These are phyloP conservation scores for Mellilla xanthometata DNA, from an alignment of 2,888 invertebrate species.

Conservation along the genomic window DNA sequence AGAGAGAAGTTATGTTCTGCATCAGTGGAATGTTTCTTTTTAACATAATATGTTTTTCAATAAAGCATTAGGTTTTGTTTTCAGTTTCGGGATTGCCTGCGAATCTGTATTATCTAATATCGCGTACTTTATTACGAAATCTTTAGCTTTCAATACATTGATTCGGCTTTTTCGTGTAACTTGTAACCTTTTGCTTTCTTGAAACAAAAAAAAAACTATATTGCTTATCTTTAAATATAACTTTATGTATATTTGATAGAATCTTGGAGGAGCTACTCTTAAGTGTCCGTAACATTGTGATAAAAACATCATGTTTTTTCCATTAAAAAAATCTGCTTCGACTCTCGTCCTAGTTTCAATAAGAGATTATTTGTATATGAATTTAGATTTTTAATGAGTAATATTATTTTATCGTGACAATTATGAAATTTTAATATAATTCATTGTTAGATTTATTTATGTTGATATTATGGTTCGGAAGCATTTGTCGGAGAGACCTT, in stretches of 20 bases:
- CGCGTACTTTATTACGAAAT: no score
- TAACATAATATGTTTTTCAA: conserved; percentile 63
- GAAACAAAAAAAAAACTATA: conserved; percentile 48
- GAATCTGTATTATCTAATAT: no score
- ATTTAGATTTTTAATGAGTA: conserved; percentile 70
- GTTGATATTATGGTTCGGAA: conserved; percentile 65
- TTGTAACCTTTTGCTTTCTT: conserved; percentile 75
- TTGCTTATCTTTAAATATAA: conserved; percentile 70
- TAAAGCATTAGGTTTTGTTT: conserved; percentile 70
- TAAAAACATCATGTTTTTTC: conserved; percentile 77
- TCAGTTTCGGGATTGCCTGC: no score
- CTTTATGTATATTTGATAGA: conserved; percentile 80
- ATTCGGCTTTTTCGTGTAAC: conserved; percentile 14
- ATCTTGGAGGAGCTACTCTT: conserved; percentile 59
- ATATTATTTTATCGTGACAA: conserved; percentile 68
- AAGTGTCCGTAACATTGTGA: conserved; percentile 80
- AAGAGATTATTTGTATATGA: conserved; percentile 81
- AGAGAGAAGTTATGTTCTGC: conserved; percentile 68
- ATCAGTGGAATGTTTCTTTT: conserved; percentile 66
- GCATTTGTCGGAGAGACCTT: conserved; percentile 74
- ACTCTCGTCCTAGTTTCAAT: conserved; percentile 69
- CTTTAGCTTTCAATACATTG: conserved; percentile 14
- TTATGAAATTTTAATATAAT: conserved; percentile 62
- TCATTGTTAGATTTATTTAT: conserved; percentile 71
- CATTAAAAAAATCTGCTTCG: conserved; percentile 65